Percentiles rank a stretch among this genome's conserved stretches.
These are phyloP conservation scores for Liposcelis brunnea DNA, from an alignment of 2,888 invertebrate species.

Conservation along the genomic window DNA sequence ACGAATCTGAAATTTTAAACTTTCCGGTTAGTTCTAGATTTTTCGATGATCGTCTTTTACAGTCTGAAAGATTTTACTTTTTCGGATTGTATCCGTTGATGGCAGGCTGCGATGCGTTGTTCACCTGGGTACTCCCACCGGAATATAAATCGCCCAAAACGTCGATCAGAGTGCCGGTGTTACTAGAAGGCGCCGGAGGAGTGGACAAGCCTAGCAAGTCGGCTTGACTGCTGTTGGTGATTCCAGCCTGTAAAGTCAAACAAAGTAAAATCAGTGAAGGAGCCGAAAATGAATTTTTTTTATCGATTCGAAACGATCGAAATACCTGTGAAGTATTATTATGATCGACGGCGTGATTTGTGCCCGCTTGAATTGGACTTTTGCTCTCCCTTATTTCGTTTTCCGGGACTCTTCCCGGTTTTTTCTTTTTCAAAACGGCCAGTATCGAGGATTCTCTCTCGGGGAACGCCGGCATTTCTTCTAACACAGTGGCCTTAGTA, in stretches of 20 bases:
- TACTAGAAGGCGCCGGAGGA: constrained; percentile 54
- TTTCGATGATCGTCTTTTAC: too few relatives aligned
- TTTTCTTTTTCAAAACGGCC: constrained; percentile 95
- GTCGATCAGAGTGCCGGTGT: constrained; percentile 70
- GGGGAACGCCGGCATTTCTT: constrained; percentile 99
- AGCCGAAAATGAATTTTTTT: background rate
- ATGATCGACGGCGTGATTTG: constrained; percentile 29
- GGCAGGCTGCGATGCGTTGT: constrained; percentile 34
- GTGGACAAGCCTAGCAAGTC: constrained; percentile 80
- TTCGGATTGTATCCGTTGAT: constrained; percentile 57
- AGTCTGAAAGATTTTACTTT: constrained; percentile 41
- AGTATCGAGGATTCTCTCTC: constrained; percentile 95
- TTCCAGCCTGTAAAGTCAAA: constrained; percentile 22
- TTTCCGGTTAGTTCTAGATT: too few relatives aligned
- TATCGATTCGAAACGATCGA: background rate
- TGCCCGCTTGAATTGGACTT: constrained; percentile 42
- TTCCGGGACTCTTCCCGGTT: constrained; percentile 86
- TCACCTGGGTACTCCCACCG: constrained; percentile 30
- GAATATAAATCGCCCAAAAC: constrained; percentile 80
- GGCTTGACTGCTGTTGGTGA: constrained; percentile 20
- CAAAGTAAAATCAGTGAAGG: constrained; percentile 13
- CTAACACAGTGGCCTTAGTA: constrained; percentile 74
- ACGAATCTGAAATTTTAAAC: too few relatives aligned
- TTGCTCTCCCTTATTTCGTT: constrained; percentile 68
- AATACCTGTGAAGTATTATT: background rate